phyloP scores from a whole-genome alignment of 2,113 vertebrate species.

The Apus apus region DNA sequence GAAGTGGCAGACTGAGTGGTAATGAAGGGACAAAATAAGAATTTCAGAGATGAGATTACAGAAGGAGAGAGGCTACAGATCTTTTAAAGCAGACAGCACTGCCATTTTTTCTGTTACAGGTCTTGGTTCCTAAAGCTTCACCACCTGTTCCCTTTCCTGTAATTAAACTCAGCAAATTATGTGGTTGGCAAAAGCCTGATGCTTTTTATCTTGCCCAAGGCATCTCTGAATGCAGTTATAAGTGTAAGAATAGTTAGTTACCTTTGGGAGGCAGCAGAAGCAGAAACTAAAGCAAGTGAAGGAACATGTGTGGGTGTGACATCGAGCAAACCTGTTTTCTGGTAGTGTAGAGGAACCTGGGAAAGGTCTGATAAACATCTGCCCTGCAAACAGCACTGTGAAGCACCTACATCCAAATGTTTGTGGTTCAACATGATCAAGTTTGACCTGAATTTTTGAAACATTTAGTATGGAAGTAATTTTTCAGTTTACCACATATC shows the following conservation, averaged over 20 bases:
- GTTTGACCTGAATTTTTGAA: neutral
- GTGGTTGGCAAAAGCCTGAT: neutral
- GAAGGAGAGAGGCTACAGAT: neutral
- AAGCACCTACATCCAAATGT: neutral
- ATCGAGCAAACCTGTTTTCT: neutral
- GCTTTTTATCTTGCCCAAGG: neutral
- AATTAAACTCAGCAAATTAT: neutral
- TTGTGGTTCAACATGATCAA: neutral
- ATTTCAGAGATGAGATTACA: neutral
- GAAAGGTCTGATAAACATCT: neutral
- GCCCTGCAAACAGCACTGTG: neutral
- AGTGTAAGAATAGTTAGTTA: neutral
- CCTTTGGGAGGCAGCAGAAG: neutral
- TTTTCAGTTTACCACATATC: neutral
- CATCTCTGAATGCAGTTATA: neutral
- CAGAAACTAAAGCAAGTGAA: neutral
- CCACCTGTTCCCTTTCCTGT: neutral
- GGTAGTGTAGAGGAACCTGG: neutral
- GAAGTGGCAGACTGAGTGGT: slow-evolving; percentile 39
- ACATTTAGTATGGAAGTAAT: neutral
- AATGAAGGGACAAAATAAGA: neutral
- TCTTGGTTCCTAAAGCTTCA: neutral
- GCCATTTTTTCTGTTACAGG: neutral
- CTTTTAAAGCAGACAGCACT: neutral
- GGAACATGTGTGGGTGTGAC: neutral